These are phyloP conservation scores for Betta splendens DNA, from an alignment of 2,797 vertebrate genomes.

Conservation along the genomic window DNA sequence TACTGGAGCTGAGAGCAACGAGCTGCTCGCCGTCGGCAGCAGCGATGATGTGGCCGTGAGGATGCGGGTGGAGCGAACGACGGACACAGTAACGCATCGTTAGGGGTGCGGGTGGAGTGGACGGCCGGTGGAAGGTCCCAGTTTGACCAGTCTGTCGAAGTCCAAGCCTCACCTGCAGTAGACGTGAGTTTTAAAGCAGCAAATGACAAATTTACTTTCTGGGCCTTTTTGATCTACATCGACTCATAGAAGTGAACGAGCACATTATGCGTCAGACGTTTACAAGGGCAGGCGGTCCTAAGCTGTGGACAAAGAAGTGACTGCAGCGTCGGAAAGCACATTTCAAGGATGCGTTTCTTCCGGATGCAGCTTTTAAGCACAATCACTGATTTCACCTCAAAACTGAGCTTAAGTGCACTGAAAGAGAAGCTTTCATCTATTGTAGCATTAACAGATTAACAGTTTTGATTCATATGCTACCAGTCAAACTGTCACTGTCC, in stretches of 20 bases:
- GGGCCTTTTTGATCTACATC: neutral
- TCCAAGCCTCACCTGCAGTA: slow-evolving; percentile 9
- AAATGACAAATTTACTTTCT: slow-evolving; percentile 5
- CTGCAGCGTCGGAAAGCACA: too few relatives aligned
- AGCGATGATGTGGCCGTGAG: too few relatives aligned
- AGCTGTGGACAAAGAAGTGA: too few relatives aligned
- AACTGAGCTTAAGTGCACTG: neutral
- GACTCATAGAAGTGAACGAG: neutral
- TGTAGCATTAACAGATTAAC: neutral
- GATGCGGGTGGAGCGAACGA: too few relatives aligned
- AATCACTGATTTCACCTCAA: neutral
- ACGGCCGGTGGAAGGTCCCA: too few relatives aligned
- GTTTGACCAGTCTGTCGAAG: too few relatives aligned
- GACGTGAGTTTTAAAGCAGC: slow-evolving; percentile 3
- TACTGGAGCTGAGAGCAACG: too few relatives aligned
- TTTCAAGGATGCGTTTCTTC: too few relatives aligned
- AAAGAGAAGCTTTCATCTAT: neutral
- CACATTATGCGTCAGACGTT: neutral
- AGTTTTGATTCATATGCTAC: neutral
- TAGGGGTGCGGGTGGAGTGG: too few relatives aligned
- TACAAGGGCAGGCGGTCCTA: neutral
- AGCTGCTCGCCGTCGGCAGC: too few relatives aligned
- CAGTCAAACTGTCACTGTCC: too few relatives aligned
- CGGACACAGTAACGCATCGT: too few relatives aligned
- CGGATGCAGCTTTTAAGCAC: slow-evolving; percentile 2